Evolutionary conservation across 2,113 vertebrate genomes (phyloP), one percentile per base, ranked within the genome.

Genomic region (pig (Sus scrofa)): DNA sequence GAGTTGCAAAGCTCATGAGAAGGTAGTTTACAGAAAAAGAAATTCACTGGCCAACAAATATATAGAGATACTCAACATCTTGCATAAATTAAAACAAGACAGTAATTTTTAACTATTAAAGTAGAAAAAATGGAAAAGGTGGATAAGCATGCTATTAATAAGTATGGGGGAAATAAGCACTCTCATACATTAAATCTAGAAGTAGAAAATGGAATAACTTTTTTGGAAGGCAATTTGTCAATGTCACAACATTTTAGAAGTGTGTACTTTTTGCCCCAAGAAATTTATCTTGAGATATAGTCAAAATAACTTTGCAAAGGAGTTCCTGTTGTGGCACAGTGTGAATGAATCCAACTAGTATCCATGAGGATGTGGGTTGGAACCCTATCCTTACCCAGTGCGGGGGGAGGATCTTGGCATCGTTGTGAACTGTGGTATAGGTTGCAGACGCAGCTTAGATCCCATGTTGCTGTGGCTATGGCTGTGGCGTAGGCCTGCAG

Each of bases 101-200:
- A 81, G 18, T 71, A 78, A 89, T 85, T 63, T 81, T 86, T 92
- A 79, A 44, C 11, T 50, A 58, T 77, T 81, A 74, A 81, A 94
- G 7, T 34, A 86, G 30, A 19, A 86, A 83, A 95, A 90, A 77
- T 56, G 7, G 7, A 95, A 92, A 92, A 32, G 22, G 10, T 58
- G 14, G 14, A 44, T 79, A 91, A 96, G 50, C 50, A 39, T 87
- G 14, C 70, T 74, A 1, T 71, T 52, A 77, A 32, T 54, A 37
- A 96, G 19, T 60, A 1, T 3, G 77, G 10, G 30, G 11, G 77
- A 77, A 87, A 95, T 3, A 92, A 22, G 30, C 39, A 89, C 11
- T 58, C 27, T 68, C 14, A 63, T 56, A 88, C 13, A 16, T 5
- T 60, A 52, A 10, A 30, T 50, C 34, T 87, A 37, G 52, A 6